Percentiles rank a stretch among this genome's conserved stretches.
Conservation (phyloP, 2,797 vertebrate genomes). For the Sebastes itinus region DNA sequence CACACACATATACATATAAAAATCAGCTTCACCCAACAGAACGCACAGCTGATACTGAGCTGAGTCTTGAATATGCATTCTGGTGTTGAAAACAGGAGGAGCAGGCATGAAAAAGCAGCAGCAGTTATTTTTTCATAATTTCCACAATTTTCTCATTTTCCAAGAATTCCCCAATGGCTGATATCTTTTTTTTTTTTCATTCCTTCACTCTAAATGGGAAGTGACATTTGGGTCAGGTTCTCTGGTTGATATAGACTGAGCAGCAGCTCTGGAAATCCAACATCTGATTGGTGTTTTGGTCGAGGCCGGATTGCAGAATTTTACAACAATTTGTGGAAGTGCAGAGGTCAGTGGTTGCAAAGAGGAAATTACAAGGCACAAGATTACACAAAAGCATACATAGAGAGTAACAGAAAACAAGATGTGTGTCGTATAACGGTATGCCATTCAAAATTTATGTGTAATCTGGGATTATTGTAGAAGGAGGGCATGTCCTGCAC, state of each 20-base stretch:
- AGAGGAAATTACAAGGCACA: constrained; percentile 41
- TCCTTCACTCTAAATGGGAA: constrained; percentile 39
- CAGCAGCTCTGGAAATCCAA: constrained; percentile 50
- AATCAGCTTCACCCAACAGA: constrained; percentile 4
- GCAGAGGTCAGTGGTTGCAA: constrained; percentile 53
- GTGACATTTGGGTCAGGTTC: constrained; percentile 56
- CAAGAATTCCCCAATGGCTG: constrained; percentile 21
- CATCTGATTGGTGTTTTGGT: constrained; percentile 60
- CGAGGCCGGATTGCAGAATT: constrained; percentile 51
- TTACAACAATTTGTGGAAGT: constrained; percentile 49
- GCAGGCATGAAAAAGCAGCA: neutral
- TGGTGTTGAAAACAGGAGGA: constrained; percentile 20
- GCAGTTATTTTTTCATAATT: constrained; percentile 38
- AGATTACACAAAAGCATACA: constrained; percentile 60
- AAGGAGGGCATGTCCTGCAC: constrained; percentile 36
- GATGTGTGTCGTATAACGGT: neutral
- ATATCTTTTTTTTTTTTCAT: constrained; percentile 13
- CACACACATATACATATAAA: neutral
- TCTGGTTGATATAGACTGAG: constrained; percentile 38
- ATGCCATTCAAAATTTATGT: constrained; percentile 20
- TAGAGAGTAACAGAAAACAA: constrained; percentile 40
- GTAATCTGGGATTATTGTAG: constrained; percentile 79
- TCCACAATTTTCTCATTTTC: constrained; percentile 33
- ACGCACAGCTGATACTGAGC: neutral
- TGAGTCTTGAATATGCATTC: neutral